These are phyloP conservation scores for Puntigrus tetrazona DNA, from an alignment of 2,113 vertebrate genomes.

Conservation along the genomic window DNA sequence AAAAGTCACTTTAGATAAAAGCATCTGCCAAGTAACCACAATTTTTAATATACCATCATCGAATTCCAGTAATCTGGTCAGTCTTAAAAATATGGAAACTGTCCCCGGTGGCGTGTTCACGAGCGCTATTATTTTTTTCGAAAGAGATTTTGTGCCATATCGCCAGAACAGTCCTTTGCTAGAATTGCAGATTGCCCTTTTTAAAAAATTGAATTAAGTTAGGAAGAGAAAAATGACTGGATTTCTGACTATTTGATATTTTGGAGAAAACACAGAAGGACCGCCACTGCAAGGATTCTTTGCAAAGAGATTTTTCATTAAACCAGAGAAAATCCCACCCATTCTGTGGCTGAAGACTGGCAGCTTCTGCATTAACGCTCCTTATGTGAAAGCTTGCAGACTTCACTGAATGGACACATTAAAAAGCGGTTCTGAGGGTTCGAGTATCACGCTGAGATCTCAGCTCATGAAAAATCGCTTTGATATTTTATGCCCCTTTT, in stretches of 20 bases:
- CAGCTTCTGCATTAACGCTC: too few relatives aligned
- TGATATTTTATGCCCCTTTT: not conserved
- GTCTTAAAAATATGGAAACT: slow-evolving; percentile 1
- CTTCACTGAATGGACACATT: not conserved
- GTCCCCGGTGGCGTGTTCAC: slow-evolving; percentile 9
- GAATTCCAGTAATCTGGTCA: slow-evolving; percentile 10
- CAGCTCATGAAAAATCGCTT: not conserved
- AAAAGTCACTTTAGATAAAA: slow-evolving; percentile 8
- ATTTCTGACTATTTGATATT: not conserved
- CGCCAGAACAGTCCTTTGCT: not conserved
- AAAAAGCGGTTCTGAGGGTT: not conserved
- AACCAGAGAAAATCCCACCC: not conserved
- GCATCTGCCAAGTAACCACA: not conserved
- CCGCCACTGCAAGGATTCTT: not conserved
- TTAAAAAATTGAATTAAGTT: not conserved
- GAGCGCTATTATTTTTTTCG: not conserved
- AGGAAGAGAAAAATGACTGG: not conserved
- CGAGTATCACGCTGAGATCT: not conserved
- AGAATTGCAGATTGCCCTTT: slow-evolving; percentile 16
- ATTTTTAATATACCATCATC: not conserved
- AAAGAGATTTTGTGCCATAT: not conserved
- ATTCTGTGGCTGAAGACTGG: not conserved
- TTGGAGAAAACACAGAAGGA: not conserved
- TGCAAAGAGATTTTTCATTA: not conserved
- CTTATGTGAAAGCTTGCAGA: not conserved